Evolutionary conservation across 2,113 vertebrate species (phyloP).

Genomic region (Salminus brasiliensis): DNA sequence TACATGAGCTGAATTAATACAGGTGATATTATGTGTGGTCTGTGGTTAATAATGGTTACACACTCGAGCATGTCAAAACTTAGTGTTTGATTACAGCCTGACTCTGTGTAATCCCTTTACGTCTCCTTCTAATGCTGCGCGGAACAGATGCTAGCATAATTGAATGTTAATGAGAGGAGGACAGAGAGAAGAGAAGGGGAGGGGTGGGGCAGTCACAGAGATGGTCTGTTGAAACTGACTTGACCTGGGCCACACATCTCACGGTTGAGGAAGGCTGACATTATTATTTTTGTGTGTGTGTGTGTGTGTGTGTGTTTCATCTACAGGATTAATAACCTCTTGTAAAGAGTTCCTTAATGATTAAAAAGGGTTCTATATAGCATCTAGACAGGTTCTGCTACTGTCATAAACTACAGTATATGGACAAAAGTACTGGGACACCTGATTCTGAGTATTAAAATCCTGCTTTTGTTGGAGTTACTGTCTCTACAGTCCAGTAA

Average conservation of each 20-base stretch:
- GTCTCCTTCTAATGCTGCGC: neutral
- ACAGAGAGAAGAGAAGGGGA: slow-evolving; percentile 39
- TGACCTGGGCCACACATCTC: slow-evolving; percentile 42
- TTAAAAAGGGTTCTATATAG: too few species aligned
- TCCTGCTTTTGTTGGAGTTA: too few species aligned
- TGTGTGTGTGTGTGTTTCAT: too few species aligned
- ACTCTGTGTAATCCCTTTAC: slow-evolving; percentile 10
- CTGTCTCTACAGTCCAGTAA: too few species aligned
- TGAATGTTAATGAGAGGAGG: slow-evolving; percentile 46
- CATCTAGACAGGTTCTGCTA: too few species aligned
- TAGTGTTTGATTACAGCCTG: slow-evolving; percentile 29
- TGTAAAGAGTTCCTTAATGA: too few species aligned
- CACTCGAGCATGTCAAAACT: slow-evolving; percentile 35
- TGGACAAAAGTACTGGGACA: too few species aligned
- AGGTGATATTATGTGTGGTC: slow-evolving; percentile 36
- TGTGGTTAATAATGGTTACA: slow-evolving; percentile 32
- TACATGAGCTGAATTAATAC: neutral
- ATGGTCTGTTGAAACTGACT: slow-evolving; percentile 59
- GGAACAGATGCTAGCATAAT: slow-evolving; percentile 44
- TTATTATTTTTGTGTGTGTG: too few species aligned
- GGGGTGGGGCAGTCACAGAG: slow-evolving; percentile 58
- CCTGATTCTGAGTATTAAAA: too few species aligned
- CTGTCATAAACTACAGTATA: too few species aligned
- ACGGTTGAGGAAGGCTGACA: neutral
- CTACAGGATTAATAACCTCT: too few species aligned